Evolutionary conservation across 2,113 vertebrate species (phyloP), one percentile per base, ranked within the genome.

Genomic region (Anthoscopus minutus): DNA sequence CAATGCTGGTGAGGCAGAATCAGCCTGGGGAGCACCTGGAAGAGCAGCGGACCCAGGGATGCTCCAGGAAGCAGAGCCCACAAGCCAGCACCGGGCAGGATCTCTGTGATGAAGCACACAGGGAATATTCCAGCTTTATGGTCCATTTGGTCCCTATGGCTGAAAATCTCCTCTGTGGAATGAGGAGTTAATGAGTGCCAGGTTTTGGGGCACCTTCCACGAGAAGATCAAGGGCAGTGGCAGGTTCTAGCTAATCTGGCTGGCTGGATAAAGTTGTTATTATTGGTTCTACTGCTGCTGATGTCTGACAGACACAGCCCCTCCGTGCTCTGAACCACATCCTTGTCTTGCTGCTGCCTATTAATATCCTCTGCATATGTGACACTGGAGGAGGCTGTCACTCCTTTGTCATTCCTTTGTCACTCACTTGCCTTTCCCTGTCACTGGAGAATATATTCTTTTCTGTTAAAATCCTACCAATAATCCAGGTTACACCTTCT

Each of bases 371-470:
- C 60, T 72, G 73, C 81, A 69, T 44, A 69, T 16, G 35, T 82
- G 70, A 72, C 81, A 66, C 0, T 48, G 66, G 66, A 87, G 54
- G 58, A 70, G 53, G 25, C 66, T 94, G 91, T 65, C 91, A 58
- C 81, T 94, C 42, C 47, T 70, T 79, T 94, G 91, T 65, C 91
- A 58, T 78, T 94, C 42, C 47, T 70, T 79, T 89, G 80, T 89
- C 78, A 54, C 58, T 80, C 66, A 31, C 48, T 47, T 20, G n/a
- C 76, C 65, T 92, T 80, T 54, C 65, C n/a, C 83, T 66, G 50
- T 35, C 78, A 58, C 54, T 54, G 58, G 72, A 89, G 24, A 92
- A 91, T 40, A 65, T 13, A 72, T 61, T 60, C 54, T 38, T 85
- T 56, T 48, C 62, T 61, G 53, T 62, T 73, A 45, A 61, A 89